Percentiles rank a stretch among this genome's conserved stretches.
Evolutionary conservation across 2,888 invertebrate genomes (phyloP).

Genomic region (Lycia hirtaria): DNA sequence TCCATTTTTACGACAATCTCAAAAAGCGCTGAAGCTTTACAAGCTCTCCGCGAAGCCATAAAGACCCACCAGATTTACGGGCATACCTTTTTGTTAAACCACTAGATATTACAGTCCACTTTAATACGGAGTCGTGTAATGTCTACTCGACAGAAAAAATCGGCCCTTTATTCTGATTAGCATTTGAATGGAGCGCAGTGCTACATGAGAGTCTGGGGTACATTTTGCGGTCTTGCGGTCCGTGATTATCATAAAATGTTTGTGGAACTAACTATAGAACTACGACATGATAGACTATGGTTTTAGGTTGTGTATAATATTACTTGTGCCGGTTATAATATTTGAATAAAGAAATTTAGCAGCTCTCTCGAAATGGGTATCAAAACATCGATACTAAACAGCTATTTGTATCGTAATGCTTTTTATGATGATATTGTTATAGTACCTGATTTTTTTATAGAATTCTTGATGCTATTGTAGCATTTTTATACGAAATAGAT

Average conservation of each 20-base stretch:
- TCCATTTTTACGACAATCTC: slow-evolving; percentile 57
- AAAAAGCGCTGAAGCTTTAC: slow-evolving; percentile 56
- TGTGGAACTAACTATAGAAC: slow-evolving; percentile 58
- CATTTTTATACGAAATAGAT: no score
- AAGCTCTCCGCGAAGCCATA: slow-evolving; percentile 55
- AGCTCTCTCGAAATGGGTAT: not conserved
- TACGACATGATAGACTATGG: slow-evolving; percentile 56
- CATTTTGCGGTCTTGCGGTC: slow-evolving; percentile 58
- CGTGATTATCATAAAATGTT: slow-evolving; percentile 73
- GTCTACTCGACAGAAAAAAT: slow-evolving; percentile 67
- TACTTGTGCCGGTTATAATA: no score
- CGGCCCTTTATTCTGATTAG: slow-evolving; percentile 65
- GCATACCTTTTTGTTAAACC: slow-evolving; percentile 58
- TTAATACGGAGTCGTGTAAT: slow-evolving; percentile 55
- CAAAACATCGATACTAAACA: no score
- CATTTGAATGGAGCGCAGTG: slow-evolving; percentile 65
- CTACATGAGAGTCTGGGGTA: slow-evolving; percentile 54
- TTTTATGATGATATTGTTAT: no score
- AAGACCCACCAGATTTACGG: slow-evolving; percentile 56
- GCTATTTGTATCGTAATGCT: no score
- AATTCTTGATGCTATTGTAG: no score
- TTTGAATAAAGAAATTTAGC: no score
- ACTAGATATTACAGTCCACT: slow-evolving; percentile 56
- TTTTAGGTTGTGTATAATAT: no score
- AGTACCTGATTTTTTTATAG: no score